phyloP scores from a whole-genome alignment of 2,797 vertebrate species.

The Smutsia gigantea region DNA sequence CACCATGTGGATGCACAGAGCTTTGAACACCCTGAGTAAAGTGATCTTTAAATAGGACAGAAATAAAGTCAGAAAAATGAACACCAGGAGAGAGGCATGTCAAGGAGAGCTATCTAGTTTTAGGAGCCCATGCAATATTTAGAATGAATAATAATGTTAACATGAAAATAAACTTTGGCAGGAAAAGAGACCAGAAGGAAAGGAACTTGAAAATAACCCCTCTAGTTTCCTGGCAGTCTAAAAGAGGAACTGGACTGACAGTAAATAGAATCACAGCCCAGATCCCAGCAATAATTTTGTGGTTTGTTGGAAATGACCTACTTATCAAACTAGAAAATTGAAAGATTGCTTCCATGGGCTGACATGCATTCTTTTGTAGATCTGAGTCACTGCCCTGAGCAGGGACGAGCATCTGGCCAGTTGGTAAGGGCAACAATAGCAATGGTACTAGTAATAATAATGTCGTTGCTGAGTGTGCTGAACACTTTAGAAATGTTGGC shows the following conservation, averaged over 20 bases:
- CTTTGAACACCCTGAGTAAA: not conserved
- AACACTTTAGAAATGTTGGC: not conserved
- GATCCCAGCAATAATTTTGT: not conserved
- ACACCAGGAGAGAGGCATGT: not conserved
- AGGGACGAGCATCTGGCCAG: not conserved
- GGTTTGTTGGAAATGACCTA: constrained; percentile 11
- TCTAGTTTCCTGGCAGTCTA: constrained; percentile 20
- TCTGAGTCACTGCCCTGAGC: not conserved
- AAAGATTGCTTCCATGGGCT: not conserved
- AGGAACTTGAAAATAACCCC: constrained; percentile 7
- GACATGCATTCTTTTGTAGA: not conserved
- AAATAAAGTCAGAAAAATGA: constrained; percentile 31
- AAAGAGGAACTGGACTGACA: not conserved
- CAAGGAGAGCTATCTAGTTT: not conserved
- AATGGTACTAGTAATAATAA: not conserved
- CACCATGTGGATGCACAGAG: not conserved
- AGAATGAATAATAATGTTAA: constrained; percentile 16
- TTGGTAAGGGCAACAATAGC: not conserved
- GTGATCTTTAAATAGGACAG: not conserved
- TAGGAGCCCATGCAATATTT: not conserved
- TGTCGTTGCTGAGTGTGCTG: not conserved
- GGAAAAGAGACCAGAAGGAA: not conserved
- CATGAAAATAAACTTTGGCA: not conserved
- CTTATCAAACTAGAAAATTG: constrained; percentile 29
- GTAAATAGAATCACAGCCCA: not conserved